Evolutionary conservation across 2,888 invertebrate species (phyloP).

Genomic region (Ectemnius cavifrons): DNA sequence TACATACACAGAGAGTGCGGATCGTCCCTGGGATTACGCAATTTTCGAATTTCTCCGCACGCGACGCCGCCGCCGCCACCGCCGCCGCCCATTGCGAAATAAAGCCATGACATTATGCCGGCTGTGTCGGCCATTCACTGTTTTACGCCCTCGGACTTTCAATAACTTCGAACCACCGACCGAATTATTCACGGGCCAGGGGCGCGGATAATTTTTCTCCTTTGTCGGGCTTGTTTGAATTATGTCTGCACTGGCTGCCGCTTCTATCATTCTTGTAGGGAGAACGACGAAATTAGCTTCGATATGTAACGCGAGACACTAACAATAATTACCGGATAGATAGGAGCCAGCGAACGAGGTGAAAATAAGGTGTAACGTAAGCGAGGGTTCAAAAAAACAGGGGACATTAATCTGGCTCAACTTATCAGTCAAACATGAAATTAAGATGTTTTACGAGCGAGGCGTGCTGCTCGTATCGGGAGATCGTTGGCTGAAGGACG

Average conservation of each 20-base stretch:
- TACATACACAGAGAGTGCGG: not conserved
- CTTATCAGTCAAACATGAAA: too few relatives aligned
- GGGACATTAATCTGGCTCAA: too few relatives aligned
- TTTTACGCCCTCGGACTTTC: not conserved
- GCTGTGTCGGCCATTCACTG: slow-evolving; percentile 5
- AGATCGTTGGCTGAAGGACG: slow-evolving; percentile 27
- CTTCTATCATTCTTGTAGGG: too few relatives aligned
- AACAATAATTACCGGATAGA: slow-evolving; percentile 2
- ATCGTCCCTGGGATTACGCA: slow-evolving; percentile 61
- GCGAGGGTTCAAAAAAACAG: too few relatives aligned
- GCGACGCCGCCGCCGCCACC: not conserved
- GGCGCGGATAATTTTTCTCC: not conserved
- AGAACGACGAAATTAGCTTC: too few relatives aligned
- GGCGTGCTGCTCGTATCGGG: slow-evolving; percentile 4
- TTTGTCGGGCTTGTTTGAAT: slow-evolving; percentile 15
- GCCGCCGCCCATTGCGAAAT: not conserved
- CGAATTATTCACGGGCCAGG: slow-evolving; percentile 3
- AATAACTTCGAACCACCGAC: not conserved
- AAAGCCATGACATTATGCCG: slow-evolving; percentile 5
- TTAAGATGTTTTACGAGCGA: too few relatives aligned
- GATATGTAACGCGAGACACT: not conserved
- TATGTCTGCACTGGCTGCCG: slow-evolving; percentile 5
- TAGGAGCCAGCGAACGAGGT: too few relatives aligned
- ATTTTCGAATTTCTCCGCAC: slow-evolving; percentile 65
- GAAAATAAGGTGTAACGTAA: too few relatives aligned